Evolutionary conservation across 2,888 invertebrate genomes (phyloP), one percentile per base, ranked within the genome.

Genomic region (Macrophya annulata): DNA sequence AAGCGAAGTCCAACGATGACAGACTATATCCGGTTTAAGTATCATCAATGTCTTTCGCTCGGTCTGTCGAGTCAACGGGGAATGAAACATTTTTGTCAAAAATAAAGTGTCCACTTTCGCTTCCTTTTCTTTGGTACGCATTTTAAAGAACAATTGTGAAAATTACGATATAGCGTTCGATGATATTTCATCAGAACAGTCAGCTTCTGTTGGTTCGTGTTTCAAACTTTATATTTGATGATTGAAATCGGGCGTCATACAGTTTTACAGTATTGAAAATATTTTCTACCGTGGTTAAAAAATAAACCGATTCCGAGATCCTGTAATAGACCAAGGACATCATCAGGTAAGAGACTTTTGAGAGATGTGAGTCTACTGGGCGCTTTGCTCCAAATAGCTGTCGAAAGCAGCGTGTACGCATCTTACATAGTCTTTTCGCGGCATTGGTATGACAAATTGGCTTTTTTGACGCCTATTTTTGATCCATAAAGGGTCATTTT

Each of bases 231-330:
- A 2, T 15, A 72, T 12, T 72, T 72, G 72, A 4, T 8, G 8
- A 15, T 40, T 72, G 12, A 72, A 72, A 0, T 72, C 72, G 40
- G 72, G 31, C 3, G 40, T 12, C 72, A 72, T 72, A 37, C 72
- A 72, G 40, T 72, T 72, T n/a, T n/a, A n/a, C n/a, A n/a, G n/a
- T n/a, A n/a, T n/a, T n/a, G 40, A 72, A 72, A 72, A 72, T 72
- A 72, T 15, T 15, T 72, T 72, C 31, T 37, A 31, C 25, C 72
- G 40, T 17, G 40, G 3, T 37, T 37, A 72, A 31, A 72, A 8
- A 15, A 72, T 15, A 12, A 72, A 3, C 40, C 31, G 72, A 72
- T 72, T 37, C 72, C 10, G 8, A 40, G 72, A 72, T 72, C 21
- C 12, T 55, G n/a, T n/a, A n/a, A n/a, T n/a, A n/a, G n/a, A n/a